Evolutionary conservation across 2,113 vertebrate genomes (phyloP).

Genomic region (Eulemur macaco): DNA sequence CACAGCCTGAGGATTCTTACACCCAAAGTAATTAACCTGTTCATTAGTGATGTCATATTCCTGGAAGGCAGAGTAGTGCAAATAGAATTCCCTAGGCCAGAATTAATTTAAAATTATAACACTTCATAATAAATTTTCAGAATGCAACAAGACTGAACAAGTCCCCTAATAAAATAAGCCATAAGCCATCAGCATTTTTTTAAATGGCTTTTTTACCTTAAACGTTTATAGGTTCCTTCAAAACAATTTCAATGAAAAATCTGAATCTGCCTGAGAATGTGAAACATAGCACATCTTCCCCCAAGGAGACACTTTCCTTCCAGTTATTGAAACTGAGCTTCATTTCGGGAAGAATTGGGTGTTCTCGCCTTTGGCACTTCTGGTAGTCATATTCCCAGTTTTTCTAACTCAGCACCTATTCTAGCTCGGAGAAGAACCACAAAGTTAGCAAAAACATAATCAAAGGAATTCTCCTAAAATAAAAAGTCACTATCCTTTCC

Average conservation of each 20-base stretch:
- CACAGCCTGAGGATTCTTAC: constrained; percentile 6
- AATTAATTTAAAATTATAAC: constrained; percentile 59
- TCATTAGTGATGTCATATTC: constrained; percentile 60
- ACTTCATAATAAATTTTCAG: constrained; percentile 34
- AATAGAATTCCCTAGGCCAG: constrained; percentile 24
- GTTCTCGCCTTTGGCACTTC: neutral
- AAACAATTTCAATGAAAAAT: constrained; percentile 37
- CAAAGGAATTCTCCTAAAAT: constrained; percentile 17
- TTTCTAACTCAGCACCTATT: neutral
- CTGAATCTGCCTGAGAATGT: constrained; percentile 5
- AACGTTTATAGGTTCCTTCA: neutral
- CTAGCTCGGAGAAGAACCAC: constrained; percentile 5
- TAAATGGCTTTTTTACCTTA: neutral
- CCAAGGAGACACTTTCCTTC: neutral
- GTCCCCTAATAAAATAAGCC: constrained; percentile 32
- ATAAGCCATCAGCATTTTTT: constrained; percentile 14
- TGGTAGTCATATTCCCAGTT: neutral
- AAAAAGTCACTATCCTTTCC: neutral
- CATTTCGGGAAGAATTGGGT: neutral
- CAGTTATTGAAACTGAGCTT: neutral
- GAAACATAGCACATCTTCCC: neutral
- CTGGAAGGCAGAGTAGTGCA: constrained; percentile 38
- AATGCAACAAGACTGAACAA: constrained; percentile 58
- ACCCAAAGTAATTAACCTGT: constrained; percentile 19
- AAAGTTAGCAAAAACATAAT: neutral